A percentile compares a stretch with the other conserved stretches of the same genome.
Evolutionary conservation across 2,888 invertebrate genomes (phyloP).

Genomic region (Coelopa pilipes): DNA sequence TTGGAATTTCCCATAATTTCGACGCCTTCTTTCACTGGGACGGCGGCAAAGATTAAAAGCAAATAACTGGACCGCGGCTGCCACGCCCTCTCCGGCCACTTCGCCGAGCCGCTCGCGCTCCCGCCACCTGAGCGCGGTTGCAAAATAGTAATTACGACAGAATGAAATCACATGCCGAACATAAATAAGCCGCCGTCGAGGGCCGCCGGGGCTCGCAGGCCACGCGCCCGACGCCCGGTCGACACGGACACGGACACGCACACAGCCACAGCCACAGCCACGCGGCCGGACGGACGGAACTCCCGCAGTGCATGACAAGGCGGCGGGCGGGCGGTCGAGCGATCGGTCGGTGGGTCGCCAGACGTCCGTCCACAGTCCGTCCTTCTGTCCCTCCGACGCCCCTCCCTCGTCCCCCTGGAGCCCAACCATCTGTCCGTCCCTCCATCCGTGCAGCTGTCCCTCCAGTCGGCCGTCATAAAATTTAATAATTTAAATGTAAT

Average conservation of each 20-base stretch:
- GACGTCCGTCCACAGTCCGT: neutral
- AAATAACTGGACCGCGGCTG: too few relatives aligned
- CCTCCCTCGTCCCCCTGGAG: neutral
- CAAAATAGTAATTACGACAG: slow-evolving; percentile 27
- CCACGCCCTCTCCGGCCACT: neutral
- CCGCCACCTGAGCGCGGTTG: neutral
- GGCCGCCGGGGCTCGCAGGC: neutral
- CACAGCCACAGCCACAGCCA: slow-evolving; percentile 17
- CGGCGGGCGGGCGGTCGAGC: neutral
- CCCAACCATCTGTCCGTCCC: neutral
- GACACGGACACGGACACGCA: neutral
- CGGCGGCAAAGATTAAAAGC: too few relatives aligned
- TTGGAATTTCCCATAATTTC: too few relatives aligned
- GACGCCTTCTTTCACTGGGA: too few relatives aligned
- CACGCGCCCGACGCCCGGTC: neutral
- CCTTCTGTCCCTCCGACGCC: neutral
- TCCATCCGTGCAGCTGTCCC: slow-evolving; percentile 22
- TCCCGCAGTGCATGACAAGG: neutral
- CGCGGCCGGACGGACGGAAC: neutral
- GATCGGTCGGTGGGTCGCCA: too few relatives aligned
- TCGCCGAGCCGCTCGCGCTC: neutral
- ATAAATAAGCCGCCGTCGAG: slow-evolving; percentile 24
- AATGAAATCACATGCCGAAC: slow-evolving; percentile 35
- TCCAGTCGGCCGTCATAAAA: slow-evolving; percentile 55
- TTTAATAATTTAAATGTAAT: slow-evolving; percentile 65